These are phyloP conservation scores for Morpho deidamia DNA, from an alignment of 2,888 invertebrate species.

Conservation along the genomic window DNA sequence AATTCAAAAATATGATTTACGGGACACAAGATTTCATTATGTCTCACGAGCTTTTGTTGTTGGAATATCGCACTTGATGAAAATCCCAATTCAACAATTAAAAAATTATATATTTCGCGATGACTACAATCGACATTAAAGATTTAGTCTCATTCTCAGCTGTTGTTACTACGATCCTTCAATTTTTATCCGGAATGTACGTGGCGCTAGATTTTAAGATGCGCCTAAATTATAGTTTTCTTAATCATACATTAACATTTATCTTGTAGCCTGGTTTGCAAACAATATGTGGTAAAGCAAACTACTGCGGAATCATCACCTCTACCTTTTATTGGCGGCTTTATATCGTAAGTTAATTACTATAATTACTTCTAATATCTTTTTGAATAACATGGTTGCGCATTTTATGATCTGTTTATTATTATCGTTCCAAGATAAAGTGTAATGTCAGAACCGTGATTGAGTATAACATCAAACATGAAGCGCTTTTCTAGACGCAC, in stretches of 20 bases:
- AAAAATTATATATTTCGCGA: slow-evolving; percentile 16
- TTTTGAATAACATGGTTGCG: not conserved
- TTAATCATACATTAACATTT: not conserved
- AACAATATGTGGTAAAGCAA: slow-evolving; percentile 84
- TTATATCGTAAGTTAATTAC: slow-evolving; percentile 81
- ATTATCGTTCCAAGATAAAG: too few species aligned
- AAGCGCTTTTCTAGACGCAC: too few species aligned
- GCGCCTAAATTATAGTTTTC: not conserved
- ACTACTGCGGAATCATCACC: slow-evolving; percentile 87
- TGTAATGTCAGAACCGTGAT: too few species aligned
- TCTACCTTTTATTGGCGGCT: slow-evolving; percentile 87
- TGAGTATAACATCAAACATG: too few species aligned
- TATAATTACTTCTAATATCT: not conserved
- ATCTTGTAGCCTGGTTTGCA: slow-evolving; percentile 83
- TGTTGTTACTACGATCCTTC: slow-evolving; percentile 87
- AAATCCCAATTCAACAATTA: not conserved
- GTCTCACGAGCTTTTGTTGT: too few species aligned
- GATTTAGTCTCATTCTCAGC: slow-evolving; percentile 69
- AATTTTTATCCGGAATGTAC: slow-evolving; percentile 93
- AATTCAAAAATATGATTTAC: too few species aligned
- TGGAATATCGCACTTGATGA: too few species aligned
- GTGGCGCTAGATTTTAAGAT: slow-evolving; percentile 42
- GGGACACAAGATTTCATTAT: too few species aligned
- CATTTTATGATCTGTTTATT: too few species aligned
- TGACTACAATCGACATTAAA: slow-evolving; percentile 39